These are phyloP conservation scores for Percopsis transmontana DNA, from an alignment of 2,113 vertebrate genomes.

Conservation along the genomic window DNA sequence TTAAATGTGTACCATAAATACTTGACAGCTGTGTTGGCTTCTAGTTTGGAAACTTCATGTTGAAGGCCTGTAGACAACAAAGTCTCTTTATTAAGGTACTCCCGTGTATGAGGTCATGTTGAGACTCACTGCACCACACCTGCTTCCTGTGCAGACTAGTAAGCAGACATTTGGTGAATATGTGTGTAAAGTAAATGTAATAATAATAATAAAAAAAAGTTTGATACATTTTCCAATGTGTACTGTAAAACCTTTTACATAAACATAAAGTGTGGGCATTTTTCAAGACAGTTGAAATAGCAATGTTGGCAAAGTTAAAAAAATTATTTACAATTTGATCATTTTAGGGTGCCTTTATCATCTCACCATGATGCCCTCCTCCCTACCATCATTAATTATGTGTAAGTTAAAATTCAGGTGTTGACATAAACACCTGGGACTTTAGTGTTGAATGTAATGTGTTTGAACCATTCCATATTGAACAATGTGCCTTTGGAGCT, in stretches of 20 bases:
- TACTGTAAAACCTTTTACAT: too few relatives aligned
- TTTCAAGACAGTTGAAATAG: too few relatives aligned
- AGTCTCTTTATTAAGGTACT: background rate
- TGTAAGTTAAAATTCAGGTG: slow-evolving; percentile 42
- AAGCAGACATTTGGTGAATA: slow-evolving; percentile 15
- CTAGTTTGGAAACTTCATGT: slow-evolving; percentile 9
- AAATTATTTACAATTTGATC: too few relatives aligned
- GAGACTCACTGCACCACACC: slow-evolving; percentile 47
- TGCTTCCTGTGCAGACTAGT: slow-evolving; percentile 53
- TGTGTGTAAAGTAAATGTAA: slow-evolving; percentile 18
- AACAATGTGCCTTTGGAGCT: background rate
- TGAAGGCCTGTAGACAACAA: background rate
- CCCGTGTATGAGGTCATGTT: slow-evolving; percentile 57
- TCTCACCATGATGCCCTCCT: slow-evolving; percentile 45
- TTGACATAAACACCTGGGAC: slow-evolving; percentile 44
- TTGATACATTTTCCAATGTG: too few relatives aligned
- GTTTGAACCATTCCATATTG: slow-evolving; percentile 18
- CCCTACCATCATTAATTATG: slow-evolving; percentile 48
- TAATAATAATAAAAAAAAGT: too few relatives aligned
- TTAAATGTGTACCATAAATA: too few relatives aligned
- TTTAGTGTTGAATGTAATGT: slow-evolving; percentile 15
- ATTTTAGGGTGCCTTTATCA: background rate
- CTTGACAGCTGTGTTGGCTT: background rate
- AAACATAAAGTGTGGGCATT: background rate
- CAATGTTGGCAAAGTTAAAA: too few relatives aligned